These are phyloP conservation scores for Dilophus febrilis DNA, from an alignment of 2,888 invertebrate species.

Conservation along the genomic window DNA sequence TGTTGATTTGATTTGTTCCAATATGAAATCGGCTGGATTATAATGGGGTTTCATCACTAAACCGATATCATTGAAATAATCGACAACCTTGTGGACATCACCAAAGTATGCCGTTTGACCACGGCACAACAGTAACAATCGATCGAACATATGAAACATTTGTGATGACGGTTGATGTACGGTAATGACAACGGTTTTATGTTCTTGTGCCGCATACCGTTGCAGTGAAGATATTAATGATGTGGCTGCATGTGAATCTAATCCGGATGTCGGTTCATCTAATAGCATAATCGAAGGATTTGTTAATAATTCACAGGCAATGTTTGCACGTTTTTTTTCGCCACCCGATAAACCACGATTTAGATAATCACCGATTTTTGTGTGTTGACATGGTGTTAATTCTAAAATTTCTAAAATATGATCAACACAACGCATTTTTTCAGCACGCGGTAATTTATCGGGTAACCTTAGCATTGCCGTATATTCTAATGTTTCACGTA, in stretches of 20 bases:
- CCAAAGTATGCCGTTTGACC: constrained; percentile 66
- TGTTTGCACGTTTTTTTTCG: constrained; percentile 67
- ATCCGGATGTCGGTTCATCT: constrained; percentile 68
- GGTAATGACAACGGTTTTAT: constrained; percentile 62
- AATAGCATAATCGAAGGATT: constrained; percentile 63
- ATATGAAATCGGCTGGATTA: constrained; percentile 70
- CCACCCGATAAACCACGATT: constrained; percentile 64
- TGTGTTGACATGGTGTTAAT: constrained; percentile 55
- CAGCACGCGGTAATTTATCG: constrained; percentile 47
- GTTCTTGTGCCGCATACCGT: constrained; percentile 53
- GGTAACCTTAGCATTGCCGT: constrained; percentile 44
- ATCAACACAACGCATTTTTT: constrained; percentile 62
- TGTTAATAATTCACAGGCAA: constrained; percentile 65
- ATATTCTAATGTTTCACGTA: constrained; percentile 55
- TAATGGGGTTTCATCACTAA: constrained; percentile 57
- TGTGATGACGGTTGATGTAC: constrained; percentile 73
- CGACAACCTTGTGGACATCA: constrained; percentile 48
- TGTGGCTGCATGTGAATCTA: constrained; percentile 65
- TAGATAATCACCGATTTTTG: constrained; percentile 59
- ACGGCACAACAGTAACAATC: constrained; percentile 48
- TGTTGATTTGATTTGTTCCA: constrained; percentile 59
- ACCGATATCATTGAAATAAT: constrained; percentile 53
- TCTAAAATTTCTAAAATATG: constrained; percentile 60
- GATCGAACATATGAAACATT: constrained; percentile 70
- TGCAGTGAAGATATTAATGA: constrained; percentile 56